These are phyloP conservation scores for Rhagophthalmus giganteus DNA, from an alignment of 2,888 invertebrate genomes.

Conservation along the genomic window DNA sequence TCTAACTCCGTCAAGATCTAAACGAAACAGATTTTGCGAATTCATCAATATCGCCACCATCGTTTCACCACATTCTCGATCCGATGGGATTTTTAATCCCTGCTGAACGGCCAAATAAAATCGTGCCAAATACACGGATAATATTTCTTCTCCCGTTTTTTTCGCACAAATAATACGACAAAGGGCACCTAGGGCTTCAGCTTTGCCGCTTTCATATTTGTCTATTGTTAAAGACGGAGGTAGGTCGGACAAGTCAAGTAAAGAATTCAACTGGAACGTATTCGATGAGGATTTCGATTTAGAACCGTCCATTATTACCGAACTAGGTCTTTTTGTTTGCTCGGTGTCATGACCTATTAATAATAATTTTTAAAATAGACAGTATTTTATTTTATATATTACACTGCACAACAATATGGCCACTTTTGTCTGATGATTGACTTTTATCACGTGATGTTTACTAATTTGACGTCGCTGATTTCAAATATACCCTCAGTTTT, in stretches of 20 bases:
- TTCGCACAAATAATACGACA: constrained; percentile 96
- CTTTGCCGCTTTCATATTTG: constrained; percentile 82
- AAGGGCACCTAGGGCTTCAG: constrained; percentile 92
- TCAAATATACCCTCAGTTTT: too few species aligned
- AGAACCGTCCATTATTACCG: constrained; percentile 65
- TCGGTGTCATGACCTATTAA: constrained; percentile 55
- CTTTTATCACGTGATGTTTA: too few species aligned
- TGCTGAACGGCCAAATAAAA: constrained; percentile 91
- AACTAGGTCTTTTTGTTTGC: constrained; percentile 65
- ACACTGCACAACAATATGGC: too few species aligned
- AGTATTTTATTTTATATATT: too few species aligned
- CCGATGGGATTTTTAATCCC: constrained; percentile 63
- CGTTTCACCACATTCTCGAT: constrained; percentile 71
- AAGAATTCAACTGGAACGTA: constrained; percentile 66
- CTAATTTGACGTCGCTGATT: too few species aligned
- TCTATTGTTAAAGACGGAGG: constrained; percentile 73
- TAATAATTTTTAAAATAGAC: background rate
- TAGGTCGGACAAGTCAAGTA: constrained; percentile 68
- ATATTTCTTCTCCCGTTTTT: constrained; percentile 90
- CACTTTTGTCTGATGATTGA: too few species aligned
- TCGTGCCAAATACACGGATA: constrained; percentile 89
- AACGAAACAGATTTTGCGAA: constrained; percentile 81
- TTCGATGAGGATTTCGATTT: constrained; percentile 59
- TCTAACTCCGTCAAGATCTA: constrained; percentile 91
- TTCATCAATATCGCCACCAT: constrained; percentile 86